These are phyloP conservation scores for Dipodomys stephensi DNA, from an alignment of 2,113 vertebrate species.

Conservation along the genomic window DNA sequence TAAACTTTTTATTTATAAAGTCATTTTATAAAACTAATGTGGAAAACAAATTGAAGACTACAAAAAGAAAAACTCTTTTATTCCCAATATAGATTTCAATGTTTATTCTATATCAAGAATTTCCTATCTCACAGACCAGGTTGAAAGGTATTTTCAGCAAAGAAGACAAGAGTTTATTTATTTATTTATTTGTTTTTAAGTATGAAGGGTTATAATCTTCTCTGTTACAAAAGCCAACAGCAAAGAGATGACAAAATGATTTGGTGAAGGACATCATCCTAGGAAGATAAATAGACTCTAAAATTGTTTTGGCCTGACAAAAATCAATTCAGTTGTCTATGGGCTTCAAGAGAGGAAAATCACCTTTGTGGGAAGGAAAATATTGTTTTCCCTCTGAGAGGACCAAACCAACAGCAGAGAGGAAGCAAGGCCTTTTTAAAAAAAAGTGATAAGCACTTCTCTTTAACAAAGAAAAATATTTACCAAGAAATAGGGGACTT, in stretches of 20 bases:
- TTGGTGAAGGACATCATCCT: constrained; percentile 47
- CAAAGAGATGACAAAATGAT: constrained; percentile 62
- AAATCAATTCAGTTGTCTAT: constrained; percentile 74
- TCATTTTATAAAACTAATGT: neutral
- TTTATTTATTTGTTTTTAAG: constrained; percentile 44
- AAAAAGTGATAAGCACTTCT: constrained; percentile 9
- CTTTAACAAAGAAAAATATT: constrained; percentile 35
- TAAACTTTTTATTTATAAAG: constrained; percentile 48
- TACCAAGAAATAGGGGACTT: neutral
- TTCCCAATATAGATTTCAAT: neutral
- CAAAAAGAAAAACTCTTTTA: neutral
- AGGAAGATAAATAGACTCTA: constrained; percentile 68
- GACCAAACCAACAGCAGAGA: constrained; percentile 10
- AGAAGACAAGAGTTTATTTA: neutral
- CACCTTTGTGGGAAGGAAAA: constrained; percentile 58
- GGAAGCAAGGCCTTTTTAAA: constrained; percentile 1
- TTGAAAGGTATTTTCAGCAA: neutral
- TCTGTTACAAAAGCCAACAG: constrained; percentile 57
- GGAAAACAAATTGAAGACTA: neutral
- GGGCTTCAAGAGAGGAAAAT: constrained; percentile 64
- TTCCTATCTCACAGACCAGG: neutral
- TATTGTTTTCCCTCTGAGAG: constrained; percentile 54
- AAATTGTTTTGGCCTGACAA: constrained; percentile 73
- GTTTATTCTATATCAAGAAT: neutral
- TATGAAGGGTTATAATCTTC: constrained; percentile 33